phyloP scores from a whole-genome alignment of 2,797 vertebrate species.

The Arnoldichthys spilopterus region DNA sequence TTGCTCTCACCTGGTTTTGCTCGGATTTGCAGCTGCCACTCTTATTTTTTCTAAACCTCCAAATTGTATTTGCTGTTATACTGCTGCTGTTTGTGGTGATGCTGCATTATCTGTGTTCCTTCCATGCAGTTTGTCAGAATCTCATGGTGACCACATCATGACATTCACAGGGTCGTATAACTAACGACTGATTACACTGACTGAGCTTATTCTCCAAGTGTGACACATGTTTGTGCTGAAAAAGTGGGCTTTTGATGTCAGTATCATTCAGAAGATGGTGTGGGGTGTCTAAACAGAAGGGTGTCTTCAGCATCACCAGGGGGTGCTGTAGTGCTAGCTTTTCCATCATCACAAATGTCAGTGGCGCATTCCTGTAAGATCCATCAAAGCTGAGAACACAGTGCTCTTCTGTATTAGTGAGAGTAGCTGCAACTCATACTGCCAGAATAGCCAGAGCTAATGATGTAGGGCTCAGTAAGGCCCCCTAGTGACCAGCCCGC shows the following conservation, averaged over 20 bases:
- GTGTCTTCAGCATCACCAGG: constrained; percentile 72
- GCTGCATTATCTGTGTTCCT: constrained; percentile 36
- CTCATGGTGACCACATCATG: constrained; percentile 18
- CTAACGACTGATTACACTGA: constrained; percentile 3
- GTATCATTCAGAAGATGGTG: background rate
- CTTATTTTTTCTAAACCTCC: constrained; percentile 30
- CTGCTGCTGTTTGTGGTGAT: constrained; percentile 40
- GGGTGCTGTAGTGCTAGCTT: constrained; percentile 76
- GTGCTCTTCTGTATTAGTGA: constrained; percentile 1
- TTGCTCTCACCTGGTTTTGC: constrained; percentile 63
- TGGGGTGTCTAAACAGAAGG: constrained; percentile 20
- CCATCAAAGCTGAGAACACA: constrained; percentile 20
- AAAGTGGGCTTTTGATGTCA: background rate
- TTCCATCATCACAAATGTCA: constrained; percentile 39
- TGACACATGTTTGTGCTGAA: background rate
- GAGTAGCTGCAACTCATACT: background rate
- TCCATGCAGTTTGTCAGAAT: constrained; percentile 28
- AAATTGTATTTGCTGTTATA: constrained; percentile 49
- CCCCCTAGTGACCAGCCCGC: constrained; percentile 45
- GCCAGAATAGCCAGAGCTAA: constrained; percentile 9
- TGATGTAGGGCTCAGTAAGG: constrained; percentile 32
- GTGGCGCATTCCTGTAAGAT: constrained; percentile 17
- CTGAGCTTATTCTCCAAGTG: background rate
- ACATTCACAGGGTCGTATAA: constrained; percentile 57
- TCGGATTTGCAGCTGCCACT: constrained; percentile 70